Evolutionary conservation across 92 coral and sea anemone genomes (phyloP).

Genomic region (Epizoanthus illoricatus): DNA sequence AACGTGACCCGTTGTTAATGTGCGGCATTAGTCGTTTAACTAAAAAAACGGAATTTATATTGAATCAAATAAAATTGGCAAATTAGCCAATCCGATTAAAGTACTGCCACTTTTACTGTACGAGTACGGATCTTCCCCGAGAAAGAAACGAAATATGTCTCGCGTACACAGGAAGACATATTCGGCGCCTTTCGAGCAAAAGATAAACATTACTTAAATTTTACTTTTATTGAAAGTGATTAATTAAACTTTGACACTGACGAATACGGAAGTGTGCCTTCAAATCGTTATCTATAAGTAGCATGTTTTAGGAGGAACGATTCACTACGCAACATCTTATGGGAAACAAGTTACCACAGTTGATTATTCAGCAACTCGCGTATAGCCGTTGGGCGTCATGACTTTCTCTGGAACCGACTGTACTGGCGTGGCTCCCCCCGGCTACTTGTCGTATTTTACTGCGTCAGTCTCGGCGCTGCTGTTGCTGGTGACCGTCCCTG

Average conservation of each 20-base stretch:
- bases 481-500: slow-evolving; percentile 16
- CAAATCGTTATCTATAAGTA: neutral
- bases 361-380: neutral
- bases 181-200: slow-evolving; percentile 7
- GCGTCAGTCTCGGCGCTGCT: slow-evolving; percentile 7
- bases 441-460: slow-evolving; percentile 11
- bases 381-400: neutral
- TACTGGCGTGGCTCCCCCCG: slow-evolving; percentile 8
- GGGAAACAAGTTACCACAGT: neutral
- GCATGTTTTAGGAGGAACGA: neutral
- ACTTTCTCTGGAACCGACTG: slow-evolving; percentile 13
- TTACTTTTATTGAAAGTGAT: neutral
- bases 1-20: too few relatives aligned
- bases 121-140: neutral
- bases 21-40: too few relatives aligned
- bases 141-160: neutral
- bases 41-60: too few relatives aligned
- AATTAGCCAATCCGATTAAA: too few relatives aligned
- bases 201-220: neutral
- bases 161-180: neutral
- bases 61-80: too few relatives aligned
- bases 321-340: neutral
- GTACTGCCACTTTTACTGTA: too few relatives aligned
- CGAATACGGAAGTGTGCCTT: neutral
- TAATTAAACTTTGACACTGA: neutral